phyloP scores from a whole-genome alignment of 37 sponge, comb jelly and placozoan genomes.

The Dysidea cf. avara region DNA sequence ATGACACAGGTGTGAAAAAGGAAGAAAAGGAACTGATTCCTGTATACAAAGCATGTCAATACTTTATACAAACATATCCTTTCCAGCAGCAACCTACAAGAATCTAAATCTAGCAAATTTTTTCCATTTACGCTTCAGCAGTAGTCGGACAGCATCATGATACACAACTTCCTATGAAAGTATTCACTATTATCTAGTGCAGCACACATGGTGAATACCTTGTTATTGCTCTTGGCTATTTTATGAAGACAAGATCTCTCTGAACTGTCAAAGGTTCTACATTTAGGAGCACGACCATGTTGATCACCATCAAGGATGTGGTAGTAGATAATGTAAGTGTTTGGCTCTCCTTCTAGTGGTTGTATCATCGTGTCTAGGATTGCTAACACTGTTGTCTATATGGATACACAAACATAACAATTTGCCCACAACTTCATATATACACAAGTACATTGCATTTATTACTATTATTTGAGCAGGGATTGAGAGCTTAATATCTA shows the following conservation, averaged over 20 bases:
- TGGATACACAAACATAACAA: too few relatives aligned
- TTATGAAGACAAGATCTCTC: conserved; percentile 62
- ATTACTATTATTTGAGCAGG: too few relatives aligned
- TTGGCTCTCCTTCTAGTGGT: conserved; percentile 15
- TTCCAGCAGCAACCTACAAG: conserved; percentile 27
- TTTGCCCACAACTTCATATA: too few relatives aligned
- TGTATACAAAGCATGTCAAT: background rate
- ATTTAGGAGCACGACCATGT: conserved; percentile 46
- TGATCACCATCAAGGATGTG: conserved; percentile 61
- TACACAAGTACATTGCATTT: too few relatives aligned
- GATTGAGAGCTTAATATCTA: too few relatives aligned
- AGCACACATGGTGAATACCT: conserved; percentile 17
- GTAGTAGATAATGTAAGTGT: conserved; percentile 44
- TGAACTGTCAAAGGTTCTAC: conserved; percentile 29
- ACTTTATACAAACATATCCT: too few relatives aligned
- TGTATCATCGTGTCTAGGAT: conserved; percentile 73
- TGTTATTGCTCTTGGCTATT: conserved; percentile 65
- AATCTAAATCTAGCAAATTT: conserved; percentile 51
- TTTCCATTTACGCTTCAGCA: conserved; percentile 68
- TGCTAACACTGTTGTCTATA: conserved; percentile 45
- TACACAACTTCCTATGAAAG: conserved; percentile 63
- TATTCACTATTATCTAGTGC: too few relatives aligned
- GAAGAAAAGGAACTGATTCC: conserved; percentile 13
- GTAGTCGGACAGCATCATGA: conserved; percentile 68
- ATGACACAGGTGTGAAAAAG: conserved; percentile 8